These are phyloP conservation scores for Acanthosoma haemorrhoidale DNA, from an alignment of 2,888 invertebrate genomes.

Conservation along the genomic window DNA sequence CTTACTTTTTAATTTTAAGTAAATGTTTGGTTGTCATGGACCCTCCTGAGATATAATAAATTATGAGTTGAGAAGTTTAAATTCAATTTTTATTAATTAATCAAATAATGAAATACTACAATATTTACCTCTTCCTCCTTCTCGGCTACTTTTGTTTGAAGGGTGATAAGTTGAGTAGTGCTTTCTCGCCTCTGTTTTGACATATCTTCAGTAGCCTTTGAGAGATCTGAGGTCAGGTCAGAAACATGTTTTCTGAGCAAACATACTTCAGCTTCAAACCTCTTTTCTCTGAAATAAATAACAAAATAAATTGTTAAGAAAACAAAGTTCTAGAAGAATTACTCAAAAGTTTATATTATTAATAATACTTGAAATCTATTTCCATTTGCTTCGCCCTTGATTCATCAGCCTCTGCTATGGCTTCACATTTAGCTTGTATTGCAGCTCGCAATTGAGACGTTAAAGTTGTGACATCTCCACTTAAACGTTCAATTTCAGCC, in stretches of 20 bases:
- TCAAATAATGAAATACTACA: too few species aligned
- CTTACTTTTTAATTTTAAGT: too few species aligned
- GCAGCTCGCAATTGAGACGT: conserved; percentile 70
- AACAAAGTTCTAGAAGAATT: neutral
- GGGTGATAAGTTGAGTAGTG: conserved; percentile 55
- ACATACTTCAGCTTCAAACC: conserved; percentile 74
- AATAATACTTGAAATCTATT: conserved; percentile 61
- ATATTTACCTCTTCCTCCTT: conserved; percentile 63
- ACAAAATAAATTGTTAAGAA: neutral
- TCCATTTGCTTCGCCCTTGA: conserved; percentile 72
- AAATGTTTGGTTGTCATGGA: too few species aligned
- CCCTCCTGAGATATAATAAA: too few species aligned
- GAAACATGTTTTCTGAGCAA: conserved; percentile 73
- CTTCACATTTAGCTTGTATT: conserved; percentile 77
- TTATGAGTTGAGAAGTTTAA: too few species aligned
- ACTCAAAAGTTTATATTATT: neutral
- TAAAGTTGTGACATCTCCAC: conserved; percentile 57
- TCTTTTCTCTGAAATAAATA: conserved; percentile 56
- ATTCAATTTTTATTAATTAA: too few species aligned
- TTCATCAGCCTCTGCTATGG: conserved; percentile 72
- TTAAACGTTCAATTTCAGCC: conserved; percentile 66
- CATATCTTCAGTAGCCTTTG: conserved; percentile 70
- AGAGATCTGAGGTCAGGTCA: conserved; percentile 70
- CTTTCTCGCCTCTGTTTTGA: conserved; percentile 70
- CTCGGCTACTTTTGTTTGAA: conserved; percentile 71